Evolutionary conservation across 1,140 invertebrate genomes (phyloP).

Genomic region (Monomorium pharaonis): DNA sequence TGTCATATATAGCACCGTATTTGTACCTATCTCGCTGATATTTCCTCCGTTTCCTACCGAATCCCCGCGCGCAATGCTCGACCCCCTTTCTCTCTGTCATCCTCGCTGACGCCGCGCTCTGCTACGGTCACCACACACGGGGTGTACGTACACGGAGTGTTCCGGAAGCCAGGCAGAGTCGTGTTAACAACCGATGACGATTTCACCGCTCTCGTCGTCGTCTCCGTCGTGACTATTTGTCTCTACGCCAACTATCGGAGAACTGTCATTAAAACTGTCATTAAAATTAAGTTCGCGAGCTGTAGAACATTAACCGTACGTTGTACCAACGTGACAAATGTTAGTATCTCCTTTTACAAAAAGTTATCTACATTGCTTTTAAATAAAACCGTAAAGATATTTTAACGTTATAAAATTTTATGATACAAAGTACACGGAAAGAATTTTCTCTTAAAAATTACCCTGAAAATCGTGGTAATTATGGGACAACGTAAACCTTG

Average conservation of each 20-base stretch:
- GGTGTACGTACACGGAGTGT: constrained; percentile 20
- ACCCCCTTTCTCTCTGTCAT: constrained; percentile 33
- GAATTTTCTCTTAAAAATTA: no score
- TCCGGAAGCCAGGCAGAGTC: background rate
- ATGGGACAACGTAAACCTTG: no score
- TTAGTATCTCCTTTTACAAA: background rate
- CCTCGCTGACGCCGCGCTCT: background rate
- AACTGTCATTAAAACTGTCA: background rate
- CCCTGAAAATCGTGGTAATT: no score
- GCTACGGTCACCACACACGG: background rate
- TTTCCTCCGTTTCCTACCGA: constrained; percentile 45
- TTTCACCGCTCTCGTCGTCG: background rate
- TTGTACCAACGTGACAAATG: background rate
- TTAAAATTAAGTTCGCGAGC: background rate
- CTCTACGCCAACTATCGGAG: background rate
- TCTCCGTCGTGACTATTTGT: background rate
- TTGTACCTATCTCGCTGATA: constrained; percentile 73
- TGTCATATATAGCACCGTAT: constrained; percentile 78
- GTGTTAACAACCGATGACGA: constrained; percentile 1
- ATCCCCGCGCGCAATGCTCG: background rate
- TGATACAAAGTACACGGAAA: no score
- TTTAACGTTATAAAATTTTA: background rate
- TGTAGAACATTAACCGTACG: background rate
- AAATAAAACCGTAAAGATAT: background rate
- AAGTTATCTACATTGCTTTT: background rate